Conservation (phyloP, 2,113 vertebrate genomes). For the Mixornis gularis region DNA sequence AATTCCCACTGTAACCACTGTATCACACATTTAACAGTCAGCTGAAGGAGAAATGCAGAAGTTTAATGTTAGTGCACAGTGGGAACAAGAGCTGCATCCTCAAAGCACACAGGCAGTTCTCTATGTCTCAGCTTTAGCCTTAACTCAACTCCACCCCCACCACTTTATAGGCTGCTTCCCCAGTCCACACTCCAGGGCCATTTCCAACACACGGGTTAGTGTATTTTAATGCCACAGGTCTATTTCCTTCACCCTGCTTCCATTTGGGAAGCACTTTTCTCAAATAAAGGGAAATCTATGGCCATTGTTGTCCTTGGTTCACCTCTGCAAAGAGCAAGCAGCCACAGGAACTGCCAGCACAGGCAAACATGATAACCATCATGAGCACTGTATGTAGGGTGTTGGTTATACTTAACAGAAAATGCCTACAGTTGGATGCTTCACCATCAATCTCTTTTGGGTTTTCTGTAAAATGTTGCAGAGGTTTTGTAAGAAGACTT, state of each 20-base stretch:
- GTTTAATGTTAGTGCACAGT: neutral
- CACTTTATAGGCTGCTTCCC: neutral
- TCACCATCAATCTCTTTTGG: neutral
- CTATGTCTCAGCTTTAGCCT: neutral
- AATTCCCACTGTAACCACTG: neutral
- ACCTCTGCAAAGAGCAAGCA: neutral
- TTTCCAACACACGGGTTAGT: neutral
- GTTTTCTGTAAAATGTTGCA: neutral
- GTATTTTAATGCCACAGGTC: accelerated
- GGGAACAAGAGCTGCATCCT: neutral
- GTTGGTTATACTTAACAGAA: neutral
- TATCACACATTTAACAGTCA: neutral
- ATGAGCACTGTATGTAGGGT: neutral
- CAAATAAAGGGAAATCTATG: neutral
- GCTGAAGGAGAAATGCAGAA: neutral
- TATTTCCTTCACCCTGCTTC: neutral
- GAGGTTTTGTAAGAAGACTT: neutral
- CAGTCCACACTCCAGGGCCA: neutral
- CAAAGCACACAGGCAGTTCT: neutral
- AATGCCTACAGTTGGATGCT: neutral
- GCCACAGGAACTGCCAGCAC: neutral
- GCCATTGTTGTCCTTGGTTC: neutral
- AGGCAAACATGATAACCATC: neutral
- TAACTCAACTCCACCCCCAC: neutral
- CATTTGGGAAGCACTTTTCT: neutral